These are phyloP conservation scores for Myrmecobius fasciatus DNA, from an alignment of 2,113 vertebrate species.

Conservation along the genomic window DNA sequence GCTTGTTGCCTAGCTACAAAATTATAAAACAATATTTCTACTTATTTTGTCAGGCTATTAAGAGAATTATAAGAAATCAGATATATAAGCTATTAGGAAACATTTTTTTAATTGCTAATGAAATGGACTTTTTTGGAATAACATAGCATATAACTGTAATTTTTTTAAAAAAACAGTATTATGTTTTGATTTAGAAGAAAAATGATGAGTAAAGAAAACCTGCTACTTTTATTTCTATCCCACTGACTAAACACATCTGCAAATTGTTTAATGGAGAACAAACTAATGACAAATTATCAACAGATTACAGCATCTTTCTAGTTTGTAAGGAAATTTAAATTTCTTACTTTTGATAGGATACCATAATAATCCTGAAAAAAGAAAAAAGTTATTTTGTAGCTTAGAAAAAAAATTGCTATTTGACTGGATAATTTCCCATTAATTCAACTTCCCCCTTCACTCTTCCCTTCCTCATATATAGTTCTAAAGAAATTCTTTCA, in stretches of 20 bases:
- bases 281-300: background rate
- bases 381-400: background rate
- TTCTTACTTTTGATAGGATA: background rate
- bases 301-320: background rate
- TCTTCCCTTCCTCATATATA: background rate
- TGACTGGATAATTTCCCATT: background rate
- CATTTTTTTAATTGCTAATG: background rate
- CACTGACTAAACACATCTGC: background rate
- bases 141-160: background rate
- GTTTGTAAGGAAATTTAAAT: background rate
- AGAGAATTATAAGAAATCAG: background rate
- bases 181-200: background rate
- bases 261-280: background rate
- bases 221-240: background rate
- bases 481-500: background rate
- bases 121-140: background rate
- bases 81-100: background rate
- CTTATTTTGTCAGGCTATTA: background rate
- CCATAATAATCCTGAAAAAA: background rate
- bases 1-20: background rate
- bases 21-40: background rate
- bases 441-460: background rate
- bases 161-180: background rate
- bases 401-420: background rate
- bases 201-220: background rate